Evolutionary conservation across 2,113 vertebrate species (phyloP), one percentile per base, ranked within the genome.

Genomic region (Cryptoleucopteryx plumbea): DNA sequence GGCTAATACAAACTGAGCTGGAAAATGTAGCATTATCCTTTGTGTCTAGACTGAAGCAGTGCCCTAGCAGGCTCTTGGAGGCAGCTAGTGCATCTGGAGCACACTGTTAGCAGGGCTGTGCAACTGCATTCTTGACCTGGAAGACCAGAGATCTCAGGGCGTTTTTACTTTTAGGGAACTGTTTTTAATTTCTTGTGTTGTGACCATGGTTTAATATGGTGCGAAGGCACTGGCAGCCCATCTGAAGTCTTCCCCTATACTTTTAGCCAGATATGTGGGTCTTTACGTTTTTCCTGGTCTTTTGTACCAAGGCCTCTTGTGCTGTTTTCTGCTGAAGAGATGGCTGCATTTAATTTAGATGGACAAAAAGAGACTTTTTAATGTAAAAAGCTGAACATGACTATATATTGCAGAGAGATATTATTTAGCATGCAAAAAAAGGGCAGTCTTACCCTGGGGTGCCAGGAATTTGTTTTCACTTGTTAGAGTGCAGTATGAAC

Each of bases 401-500:
- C 50, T 70, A 5, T 62, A 21, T 77, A 66, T 86, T 86, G 61
- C 63, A 45, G 66, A 45, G 36, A 52, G 21, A 31, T 58, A 38
- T 55, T 81, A 78, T 63, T 71, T 83, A 68, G 73, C 45, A 62
- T 78, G 63, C 14, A 59, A 40, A 78, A 61, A 90, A 65, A 80
- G 50, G 40, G 7, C 74, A 58, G 13, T 36, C 36, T 82, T 56
- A 42, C 47, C 83, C 50, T 66, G 18, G 31, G 16, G 19, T 67
- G 47, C 38, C 36, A 87, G 52, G 31, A 82, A 59, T 85, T 95
- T 38, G 72, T 78, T 84, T 91, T 88, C 58, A 45, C 29, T 88
- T 75, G 48, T 56, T 75, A 58, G 27, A 43, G 29, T 43, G 34
- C n/a, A 55, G 11, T 68, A 72, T 53, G 58, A 90, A 87, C 82